Evolutionary conservation across 2,113 vertebrate genomes (phyloP).

Genomic region (Mus spicilegus): DNA sequence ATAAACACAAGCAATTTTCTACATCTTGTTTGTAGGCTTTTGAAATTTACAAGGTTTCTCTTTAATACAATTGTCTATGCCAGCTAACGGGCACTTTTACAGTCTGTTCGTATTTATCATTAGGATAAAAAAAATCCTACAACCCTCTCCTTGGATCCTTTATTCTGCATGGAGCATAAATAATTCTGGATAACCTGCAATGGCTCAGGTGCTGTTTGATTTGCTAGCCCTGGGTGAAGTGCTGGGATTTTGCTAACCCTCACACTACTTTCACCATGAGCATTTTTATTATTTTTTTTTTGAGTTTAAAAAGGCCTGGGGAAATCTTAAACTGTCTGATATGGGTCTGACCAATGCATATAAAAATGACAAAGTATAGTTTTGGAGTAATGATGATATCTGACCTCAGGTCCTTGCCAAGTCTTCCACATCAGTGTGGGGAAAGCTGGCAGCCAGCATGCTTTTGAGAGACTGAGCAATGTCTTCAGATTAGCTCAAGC

Average conservation of each 20-base stretch:
- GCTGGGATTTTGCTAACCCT: background rate
- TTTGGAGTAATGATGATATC: background rate
- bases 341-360: background rate
- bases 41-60: constrained; percentile 72
- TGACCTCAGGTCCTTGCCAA: background rate
- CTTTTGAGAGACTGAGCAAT: background rate
- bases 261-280: background rate
- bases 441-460: background rate
- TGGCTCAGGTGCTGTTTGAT: constrained; percentile 44
- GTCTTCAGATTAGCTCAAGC: too few relatives aligned
- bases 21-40: constrained; percentile 59
- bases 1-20: constrained; percentile 72
- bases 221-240: constrained; percentile 45
- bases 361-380: background rate
- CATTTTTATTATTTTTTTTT: background rate
- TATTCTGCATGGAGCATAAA: constrained; percentile 66
- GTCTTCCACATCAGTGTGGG: background rate
- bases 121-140: constrained; percentile 29
- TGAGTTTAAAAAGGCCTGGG: constrained; percentile 37
- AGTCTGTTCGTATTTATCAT: constrained; percentile 65
- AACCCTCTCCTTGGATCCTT: constrained; percentile 22
- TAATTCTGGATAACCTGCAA: constrained; percentile 59
- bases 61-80: constrained; percentile 70
- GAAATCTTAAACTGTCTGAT: constrained; percentile 3
- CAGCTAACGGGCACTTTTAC: constrained; percentile 60